Evolutionary conservation across 2,888 invertebrate genomes (phyloP).

Genomic region (Apodemia mormo): DNA sequence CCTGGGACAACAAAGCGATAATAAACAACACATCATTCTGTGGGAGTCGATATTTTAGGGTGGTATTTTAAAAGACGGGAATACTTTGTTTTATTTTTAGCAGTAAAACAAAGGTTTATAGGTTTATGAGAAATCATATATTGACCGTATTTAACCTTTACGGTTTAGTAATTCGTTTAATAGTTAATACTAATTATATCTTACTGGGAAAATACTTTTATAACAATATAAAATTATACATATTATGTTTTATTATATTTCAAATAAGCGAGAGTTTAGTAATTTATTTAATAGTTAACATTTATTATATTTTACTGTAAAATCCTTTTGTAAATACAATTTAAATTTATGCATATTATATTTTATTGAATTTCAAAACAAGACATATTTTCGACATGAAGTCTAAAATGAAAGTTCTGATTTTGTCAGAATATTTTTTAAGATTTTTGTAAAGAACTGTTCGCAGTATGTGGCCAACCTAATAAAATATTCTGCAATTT

Average conservation of each 20-base stretch:
- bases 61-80: not conserved
- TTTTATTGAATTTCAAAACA: too few species aligned
- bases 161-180: slow-evolving; percentile 9
- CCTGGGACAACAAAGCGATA: slow-evolving; percentile 58
- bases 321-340: not conserved
- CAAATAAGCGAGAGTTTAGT: not conserved
- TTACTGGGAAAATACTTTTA: not conserved
- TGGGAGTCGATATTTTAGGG: slow-evolving; percentile 18
- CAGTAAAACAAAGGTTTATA: not conserved
- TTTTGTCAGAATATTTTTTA: too few species aligned
- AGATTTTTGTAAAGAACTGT: too few species aligned
- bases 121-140: not conserved
- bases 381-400: too few species aligned
- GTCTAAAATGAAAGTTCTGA: too few species aligned
- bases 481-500: too few species aligned
- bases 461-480: too few species aligned
- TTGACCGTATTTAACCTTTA: not conserved
- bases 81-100: not conserved
- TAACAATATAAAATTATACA: not conserved
- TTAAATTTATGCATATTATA: too few species aligned
- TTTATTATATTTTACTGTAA: not conserved
- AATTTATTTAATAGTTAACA: not conserved
- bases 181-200: not conserved
- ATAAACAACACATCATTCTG: slow-evolving; percentile 48
- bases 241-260: too few species aligned